A percentile compares a stretch with the other conserved stretches of the same genome.
Evolutionary conservation across 2,888 invertebrate species (phyloP).

Genomic region (Criorhina ranunculi): DNA sequence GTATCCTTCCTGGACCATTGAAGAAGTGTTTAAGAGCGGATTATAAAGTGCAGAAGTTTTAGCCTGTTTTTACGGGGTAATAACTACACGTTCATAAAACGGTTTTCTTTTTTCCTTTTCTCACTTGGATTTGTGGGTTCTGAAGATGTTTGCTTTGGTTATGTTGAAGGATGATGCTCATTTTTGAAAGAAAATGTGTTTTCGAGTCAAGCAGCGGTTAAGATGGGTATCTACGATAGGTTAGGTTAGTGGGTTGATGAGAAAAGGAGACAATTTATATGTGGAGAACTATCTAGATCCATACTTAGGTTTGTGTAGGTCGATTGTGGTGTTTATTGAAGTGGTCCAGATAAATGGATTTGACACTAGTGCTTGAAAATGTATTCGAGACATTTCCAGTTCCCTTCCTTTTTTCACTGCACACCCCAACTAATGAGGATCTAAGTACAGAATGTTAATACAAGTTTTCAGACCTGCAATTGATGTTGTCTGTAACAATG

Average conservation of each 20-base stretch:
- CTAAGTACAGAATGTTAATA: too few species aligned
- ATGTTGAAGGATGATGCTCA: neutral
- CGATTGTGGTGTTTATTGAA: too few species aligned
- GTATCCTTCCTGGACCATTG: slow-evolving; percentile 27
- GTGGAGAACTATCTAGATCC: too few species aligned
- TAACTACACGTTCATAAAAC: slow-evolving; percentile 62
- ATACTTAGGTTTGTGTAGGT: too few species aligned
- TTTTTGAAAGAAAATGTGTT: neutral
- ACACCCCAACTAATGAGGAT: too few species aligned
- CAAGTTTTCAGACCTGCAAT: too few species aligned
- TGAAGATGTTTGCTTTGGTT: neutral
- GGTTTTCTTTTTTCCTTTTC: neutral
- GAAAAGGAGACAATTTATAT: too few species aligned
- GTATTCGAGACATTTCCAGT: too few species aligned
- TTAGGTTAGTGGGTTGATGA: neutral
- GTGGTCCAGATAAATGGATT: too few species aligned
- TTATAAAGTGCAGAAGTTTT: slow-evolving; percentile 71
- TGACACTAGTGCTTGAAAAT: too few species aligned
- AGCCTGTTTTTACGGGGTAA: slow-evolving; percentile 65
- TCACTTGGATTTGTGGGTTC: neutral
- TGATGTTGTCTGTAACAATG: too few species aligned
- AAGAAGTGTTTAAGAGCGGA: slow-evolving; percentile 69
- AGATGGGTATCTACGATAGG: neutral
- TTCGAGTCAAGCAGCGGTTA: neutral
- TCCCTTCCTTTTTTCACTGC: too few species aligned